Evolutionary conservation across 2,113 vertebrate genomes (phyloP).

Genomic region (Glareola pratincola): DNA sequence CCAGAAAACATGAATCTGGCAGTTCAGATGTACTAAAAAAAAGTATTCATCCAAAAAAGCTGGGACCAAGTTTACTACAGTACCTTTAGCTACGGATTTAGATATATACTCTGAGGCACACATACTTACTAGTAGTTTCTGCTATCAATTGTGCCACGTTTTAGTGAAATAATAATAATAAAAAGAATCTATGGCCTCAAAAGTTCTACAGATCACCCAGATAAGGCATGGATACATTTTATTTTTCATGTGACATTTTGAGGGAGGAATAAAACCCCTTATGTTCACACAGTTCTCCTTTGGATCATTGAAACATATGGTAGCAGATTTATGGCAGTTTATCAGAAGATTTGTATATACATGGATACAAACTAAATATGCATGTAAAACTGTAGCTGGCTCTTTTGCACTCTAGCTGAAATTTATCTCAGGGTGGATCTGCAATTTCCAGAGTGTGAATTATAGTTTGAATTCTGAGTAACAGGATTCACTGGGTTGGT

Average conservation of each 20-base stretch:
- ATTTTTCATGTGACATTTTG: constrained; percentile 30
- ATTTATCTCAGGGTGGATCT: constrained; percentile 6
- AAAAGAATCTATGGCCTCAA: neutral
- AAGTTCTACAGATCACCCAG: neutral
- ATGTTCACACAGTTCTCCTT: constrained; percentile 21
- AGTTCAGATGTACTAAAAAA: neutral
- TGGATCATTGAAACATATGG: constrained; percentile 44
- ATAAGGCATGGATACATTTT: neutral
- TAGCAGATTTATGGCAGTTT: constrained; percentile 47
- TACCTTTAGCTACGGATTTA: neutral
- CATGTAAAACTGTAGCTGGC: neutral
- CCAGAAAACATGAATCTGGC: neutral
- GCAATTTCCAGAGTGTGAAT: neutral
- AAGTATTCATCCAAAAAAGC: neutral
- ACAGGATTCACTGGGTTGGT: neutral
- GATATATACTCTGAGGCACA: neutral
- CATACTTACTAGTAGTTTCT: neutral
- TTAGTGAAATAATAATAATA: constrained; percentile 22
- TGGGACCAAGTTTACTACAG: neutral
- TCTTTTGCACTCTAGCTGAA: neutral
- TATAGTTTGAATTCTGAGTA: neutral
- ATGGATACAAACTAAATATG: constrained; percentile 29
- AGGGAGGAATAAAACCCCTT: constrained; percentile 34
- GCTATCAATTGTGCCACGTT: neutral
- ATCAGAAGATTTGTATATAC: constrained; percentile 54